Conservation (phyloP, 2,113 vertebrate genomes). For the Tachysurus fulvidraco region DNA sequence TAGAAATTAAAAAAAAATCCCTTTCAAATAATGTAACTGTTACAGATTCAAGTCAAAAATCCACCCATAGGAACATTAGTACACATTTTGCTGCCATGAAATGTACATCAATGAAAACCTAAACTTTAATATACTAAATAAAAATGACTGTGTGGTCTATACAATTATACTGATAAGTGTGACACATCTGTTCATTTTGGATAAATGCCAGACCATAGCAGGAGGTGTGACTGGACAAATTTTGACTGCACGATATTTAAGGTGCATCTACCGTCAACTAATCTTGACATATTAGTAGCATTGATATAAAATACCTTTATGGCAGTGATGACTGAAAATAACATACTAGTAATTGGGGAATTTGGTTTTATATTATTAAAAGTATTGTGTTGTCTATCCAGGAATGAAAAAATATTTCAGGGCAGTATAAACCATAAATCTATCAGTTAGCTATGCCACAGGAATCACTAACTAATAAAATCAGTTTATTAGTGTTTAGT, state of each 20-base stretch:
- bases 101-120: background rate
- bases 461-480: background rate
- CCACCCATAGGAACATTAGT: background rate
- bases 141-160: background rate
- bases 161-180: background rate
- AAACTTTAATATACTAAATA: background rate
- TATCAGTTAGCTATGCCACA: too few relatives aligned
- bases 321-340: too few relatives aligned
- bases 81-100: background rate
- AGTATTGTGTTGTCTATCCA: background rate
- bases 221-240: too few relatives aligned
- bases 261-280: background rate
- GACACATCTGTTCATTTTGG: background rate
- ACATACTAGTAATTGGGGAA: background rate
- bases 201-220: too few relatives aligned
- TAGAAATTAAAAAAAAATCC: background rate
- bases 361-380: background rate
- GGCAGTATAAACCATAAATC: background rate
- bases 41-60: background rate
- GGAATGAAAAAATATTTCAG: background rate
- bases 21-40: background rate
- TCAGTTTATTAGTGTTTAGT: background rate
- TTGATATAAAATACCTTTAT: too few relatives aligned
- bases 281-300: background rate
- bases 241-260: too few relatives aligned